Evolutionary conservation across 2,797 vertebrate species (phyloP).

Genomic region (Lagorchestes hirsutus): DNA sequence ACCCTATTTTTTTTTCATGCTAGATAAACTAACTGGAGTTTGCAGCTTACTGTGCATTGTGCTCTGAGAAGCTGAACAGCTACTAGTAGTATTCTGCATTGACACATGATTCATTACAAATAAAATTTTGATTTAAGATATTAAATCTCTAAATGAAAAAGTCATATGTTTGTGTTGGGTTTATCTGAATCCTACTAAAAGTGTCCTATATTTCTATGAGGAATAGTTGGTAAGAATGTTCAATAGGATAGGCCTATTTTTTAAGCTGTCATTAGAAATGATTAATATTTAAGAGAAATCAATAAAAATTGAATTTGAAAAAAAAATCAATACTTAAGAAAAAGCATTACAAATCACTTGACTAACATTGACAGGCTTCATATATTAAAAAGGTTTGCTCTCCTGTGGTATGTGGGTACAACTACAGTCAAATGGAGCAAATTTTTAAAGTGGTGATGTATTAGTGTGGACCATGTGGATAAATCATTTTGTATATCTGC

Average conservation of each 20-base stretch:
- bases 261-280: conserved; percentile 78
- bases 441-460: conserved; percentile 72
- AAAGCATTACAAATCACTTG: conserved; percentile 78
- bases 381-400: conserved; percentile 83
- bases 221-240: conserved; percentile 67
- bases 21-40: conserved; percentile 13
- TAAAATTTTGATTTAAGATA: conserved; percentile 72
- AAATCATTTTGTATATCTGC: conserved; percentile 80
- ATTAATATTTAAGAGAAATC: conserved; percentile 81
- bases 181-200: conserved; percentile 76
- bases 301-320: conserved; percentile 81
- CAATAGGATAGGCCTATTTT: conserved; percentile 75
- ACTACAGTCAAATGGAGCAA: conserved; percentile 61
- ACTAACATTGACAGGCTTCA: conserved; percentile 78
- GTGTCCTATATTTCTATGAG: conserved; percentile 70
- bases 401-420: conserved; percentile 55
- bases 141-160: conserved; percentile 76
- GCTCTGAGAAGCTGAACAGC: conserved; percentile 20
- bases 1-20: background rate
- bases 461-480: conserved; percentile 59
- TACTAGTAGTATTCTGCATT: conserved; percentile 38
- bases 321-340: conserved; percentile 80
- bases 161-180: conserved; percentile 79
- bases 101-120: conserved; percentile 59
- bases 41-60: background rate